Percentiles rank a stretch among this genome's conserved stretches.
phyloP scores from a whole-genome alignment of 2,888 invertebrate species.

The Oscheius myriophilus region DNA sequence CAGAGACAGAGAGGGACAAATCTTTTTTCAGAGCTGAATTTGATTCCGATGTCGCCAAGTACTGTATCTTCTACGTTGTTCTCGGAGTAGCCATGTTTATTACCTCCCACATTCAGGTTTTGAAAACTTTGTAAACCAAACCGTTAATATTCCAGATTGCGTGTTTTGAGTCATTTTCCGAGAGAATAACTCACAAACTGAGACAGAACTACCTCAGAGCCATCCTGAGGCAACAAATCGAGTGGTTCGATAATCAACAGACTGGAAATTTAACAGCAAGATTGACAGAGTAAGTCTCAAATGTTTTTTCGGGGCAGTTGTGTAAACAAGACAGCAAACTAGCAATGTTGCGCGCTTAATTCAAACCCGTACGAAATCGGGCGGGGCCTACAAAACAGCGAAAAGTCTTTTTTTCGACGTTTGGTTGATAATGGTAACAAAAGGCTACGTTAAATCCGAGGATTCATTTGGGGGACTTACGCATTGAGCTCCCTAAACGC shows the following conservation, averaged over 20 bases:
- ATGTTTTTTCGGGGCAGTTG: no score
- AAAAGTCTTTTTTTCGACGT: no score
- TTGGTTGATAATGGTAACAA: no score
- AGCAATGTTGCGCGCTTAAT: no score
- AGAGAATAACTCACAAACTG: constrained; percentile 73
- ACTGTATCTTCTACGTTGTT: constrained; percentile 71
- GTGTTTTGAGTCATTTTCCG: constrained; percentile 67
- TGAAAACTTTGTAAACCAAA: not conserved
- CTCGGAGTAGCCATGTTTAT: constrained; percentile 74
- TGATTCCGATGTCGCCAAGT: constrained; percentile 57
- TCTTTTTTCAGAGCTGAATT: constrained; percentile 63
- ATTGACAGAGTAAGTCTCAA: constrained; percentile 74
- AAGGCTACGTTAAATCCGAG: no score
- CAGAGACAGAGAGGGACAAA: not conserved
- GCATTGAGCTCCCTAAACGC: no score
- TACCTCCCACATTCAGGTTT: constrained; percentile 73
- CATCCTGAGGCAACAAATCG: constrained; percentile 72
- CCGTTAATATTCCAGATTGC: constrained; percentile 63
- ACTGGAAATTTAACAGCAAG: constrained; percentile 74
- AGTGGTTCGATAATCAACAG: constrained; percentile 73
- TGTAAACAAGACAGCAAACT: no score
- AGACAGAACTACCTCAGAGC: constrained; percentile 73
- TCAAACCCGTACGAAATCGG: no score
- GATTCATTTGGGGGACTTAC: no score
- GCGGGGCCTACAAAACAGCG: no score